Conservation (phyloP, 2,797 vertebrate species). For the Zenarchopterus dispar region DNA sequence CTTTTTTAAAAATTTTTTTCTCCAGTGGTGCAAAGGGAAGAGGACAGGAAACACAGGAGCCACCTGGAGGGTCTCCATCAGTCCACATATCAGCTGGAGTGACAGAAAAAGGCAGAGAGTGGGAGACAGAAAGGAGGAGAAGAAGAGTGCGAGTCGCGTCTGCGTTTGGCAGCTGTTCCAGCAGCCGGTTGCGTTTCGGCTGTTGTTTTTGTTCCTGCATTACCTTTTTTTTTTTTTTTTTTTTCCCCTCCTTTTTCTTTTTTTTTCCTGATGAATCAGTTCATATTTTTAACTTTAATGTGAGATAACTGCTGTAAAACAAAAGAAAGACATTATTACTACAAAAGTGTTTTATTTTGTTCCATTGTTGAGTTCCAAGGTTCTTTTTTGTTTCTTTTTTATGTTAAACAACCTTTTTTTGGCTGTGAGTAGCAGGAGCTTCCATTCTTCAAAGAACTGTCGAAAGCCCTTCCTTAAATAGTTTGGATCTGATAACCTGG, state of each 20-base stretch:
- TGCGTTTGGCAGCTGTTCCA: constrained; percentile 83
- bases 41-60: constrained; percentile 77
- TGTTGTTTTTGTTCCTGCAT: constrained; percentile 55
- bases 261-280: constrained; percentile 61
- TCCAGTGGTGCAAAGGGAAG: constrained; percentile 71
- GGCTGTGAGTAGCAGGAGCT: constrained; percentile 82
- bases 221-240: constrained; percentile 48
- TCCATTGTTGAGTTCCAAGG: constrained; percentile 67
- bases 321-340: constrained; percentile 54
- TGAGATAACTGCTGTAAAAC: constrained; percentile 79
- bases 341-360: constrained; percentile 71
- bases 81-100: constrained; percentile 78
- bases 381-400: constrained; percentile 70
- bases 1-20: too few species aligned
- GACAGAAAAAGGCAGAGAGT: constrained; percentile 58
- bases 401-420: constrained; percentile 68
- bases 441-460: constrained; percentile 74
- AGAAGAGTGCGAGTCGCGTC: constrained; percentile 67
- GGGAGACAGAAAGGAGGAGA: constrained; percentile 65
- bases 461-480: constrained; percentile 65
- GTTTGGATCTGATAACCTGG: constrained; percentile 77
- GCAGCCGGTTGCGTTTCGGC: constrained; percentile 66
- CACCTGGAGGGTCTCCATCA: constrained; percentile 80
- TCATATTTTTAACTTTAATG: constrained; percentile 79
- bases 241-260: constrained; percentile 28